Evolutionary conservation across 1,140 invertebrate genomes (phyloP).

Genomic region (Hylaeus anthracinus): DNA sequence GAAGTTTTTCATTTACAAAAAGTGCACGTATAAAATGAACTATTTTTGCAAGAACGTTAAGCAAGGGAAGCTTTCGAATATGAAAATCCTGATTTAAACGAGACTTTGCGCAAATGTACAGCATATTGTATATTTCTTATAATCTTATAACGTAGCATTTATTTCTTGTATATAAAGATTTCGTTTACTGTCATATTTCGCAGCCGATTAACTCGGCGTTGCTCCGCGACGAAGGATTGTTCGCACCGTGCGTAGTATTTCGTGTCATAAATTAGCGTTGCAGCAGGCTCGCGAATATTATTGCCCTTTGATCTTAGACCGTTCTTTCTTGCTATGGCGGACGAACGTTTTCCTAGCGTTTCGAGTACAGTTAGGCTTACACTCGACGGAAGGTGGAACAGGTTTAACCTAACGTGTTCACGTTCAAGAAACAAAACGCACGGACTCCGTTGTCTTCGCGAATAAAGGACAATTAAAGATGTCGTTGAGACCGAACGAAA

Average conservation of each 20-base stretch:
- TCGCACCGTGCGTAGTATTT: not conserved
- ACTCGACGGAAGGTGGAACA: slow-evolving; percentile 30
- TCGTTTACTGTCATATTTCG: too few species aligned
- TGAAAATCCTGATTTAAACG: too few species aligned
- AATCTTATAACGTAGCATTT: too few species aligned
- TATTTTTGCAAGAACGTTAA: too few species aligned
- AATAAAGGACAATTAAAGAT: slow-evolving; percentile 46
- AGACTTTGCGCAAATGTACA: too few species aligned
- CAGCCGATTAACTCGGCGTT: too few species aligned
- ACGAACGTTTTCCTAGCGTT: slow-evolving; percentile 4
- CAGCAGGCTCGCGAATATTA: not conserved
- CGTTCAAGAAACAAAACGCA: slow-evolving; percentile 10
- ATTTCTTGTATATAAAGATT: too few species aligned
- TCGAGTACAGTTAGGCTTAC: slow-evolving; percentile 38
- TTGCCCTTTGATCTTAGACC: not conserved
- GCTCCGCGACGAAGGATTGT: not conserved
- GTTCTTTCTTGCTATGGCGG: not conserved
- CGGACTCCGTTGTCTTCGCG: slow-evolving; percentile 21
- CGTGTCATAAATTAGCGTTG: not conserved
- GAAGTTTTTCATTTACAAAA: too few species aligned
- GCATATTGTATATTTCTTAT: too few species aligned
- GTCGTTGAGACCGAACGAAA: slow-evolving; percentile 27
- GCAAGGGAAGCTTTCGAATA: too few species aligned
- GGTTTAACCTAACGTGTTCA: slow-evolving; percentile 34
- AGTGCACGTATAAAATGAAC: too few species aligned